Evolutionary conservation across 2,797 vertebrate genomes (phyloP).

Genomic region (Margarornis squamiger): DNA sequence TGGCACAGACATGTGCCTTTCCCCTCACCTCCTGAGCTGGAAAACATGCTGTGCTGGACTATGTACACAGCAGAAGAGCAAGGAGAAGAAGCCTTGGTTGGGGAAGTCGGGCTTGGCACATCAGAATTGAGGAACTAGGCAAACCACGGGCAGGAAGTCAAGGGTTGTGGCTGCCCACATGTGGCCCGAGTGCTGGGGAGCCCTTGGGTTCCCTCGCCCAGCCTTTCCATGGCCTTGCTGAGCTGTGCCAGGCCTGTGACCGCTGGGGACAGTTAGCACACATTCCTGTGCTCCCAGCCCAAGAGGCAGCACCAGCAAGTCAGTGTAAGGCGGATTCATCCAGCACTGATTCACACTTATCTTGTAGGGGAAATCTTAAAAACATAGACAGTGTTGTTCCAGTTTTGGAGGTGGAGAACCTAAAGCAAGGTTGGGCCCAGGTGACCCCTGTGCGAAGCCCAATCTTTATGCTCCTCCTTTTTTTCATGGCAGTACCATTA

Average conservation of each 20-base stretch:
- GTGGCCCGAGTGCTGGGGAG: not conserved
- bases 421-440: not conserved
- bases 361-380: not conserved
- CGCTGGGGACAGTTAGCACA: not conserved
- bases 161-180: not conserved
- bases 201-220: not conserved
- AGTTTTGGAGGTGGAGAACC: not conserved
- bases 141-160: not conserved
- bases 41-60: not conserved
- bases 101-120: not conserved
- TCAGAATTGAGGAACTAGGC: not conserved
- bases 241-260: not conserved
- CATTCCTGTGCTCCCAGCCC: not conserved
- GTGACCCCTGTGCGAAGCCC: not conserved
- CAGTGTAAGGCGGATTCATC: not conserved
- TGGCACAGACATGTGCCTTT: rapidly evolving
- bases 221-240: not conserved
- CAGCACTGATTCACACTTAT: not conserved
- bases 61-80: not conserved
- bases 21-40: not conserved
- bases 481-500: not conserved
- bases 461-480: not conserved
- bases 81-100: not conserved
- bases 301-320: not conserved
- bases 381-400: rapidly evolving